These are phyloP conservation scores for Grammomys dolichurus DNA, from an alignment of 2,113 vertebrate genomes.

Conservation along the genomic window DNA sequence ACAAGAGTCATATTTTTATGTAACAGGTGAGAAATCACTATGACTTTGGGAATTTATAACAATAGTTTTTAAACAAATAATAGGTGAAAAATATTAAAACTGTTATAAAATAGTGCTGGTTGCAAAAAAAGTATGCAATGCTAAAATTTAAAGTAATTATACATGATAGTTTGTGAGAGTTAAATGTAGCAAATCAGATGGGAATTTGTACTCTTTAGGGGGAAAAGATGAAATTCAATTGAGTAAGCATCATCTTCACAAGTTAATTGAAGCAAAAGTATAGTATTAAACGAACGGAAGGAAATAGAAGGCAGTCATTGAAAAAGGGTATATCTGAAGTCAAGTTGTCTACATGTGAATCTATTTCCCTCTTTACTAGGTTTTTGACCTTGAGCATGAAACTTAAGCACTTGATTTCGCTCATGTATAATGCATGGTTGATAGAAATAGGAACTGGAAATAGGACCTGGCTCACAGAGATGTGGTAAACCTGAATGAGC, in stretches of 20 bases:
- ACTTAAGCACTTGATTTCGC: background rate
- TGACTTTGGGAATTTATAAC: background rate
- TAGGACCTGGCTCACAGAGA: background rate
- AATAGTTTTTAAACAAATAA: background rate
- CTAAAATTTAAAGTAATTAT: background rate
- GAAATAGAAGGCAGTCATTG: background rate
- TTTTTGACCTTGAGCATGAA: slow-evolving; percentile 56
- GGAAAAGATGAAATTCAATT: background rate
- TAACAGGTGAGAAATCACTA: background rate
- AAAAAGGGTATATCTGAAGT: background rate
- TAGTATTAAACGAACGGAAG: background rate
- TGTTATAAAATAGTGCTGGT: background rate
- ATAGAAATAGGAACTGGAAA: slow-evolving; percentile 21
- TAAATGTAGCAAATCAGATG: background rate
- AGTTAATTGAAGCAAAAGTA: background rate
- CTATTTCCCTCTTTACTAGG: background rate
- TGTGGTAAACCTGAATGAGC: background rate
- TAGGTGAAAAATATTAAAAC: background rate
- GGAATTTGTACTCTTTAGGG: background rate
- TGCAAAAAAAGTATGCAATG: background rate
- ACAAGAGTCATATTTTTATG: background rate
- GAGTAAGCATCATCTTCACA: background rate
- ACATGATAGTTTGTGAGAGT: background rate
- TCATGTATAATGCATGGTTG: slow-evolving; percentile 59
- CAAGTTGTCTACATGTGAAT: background rate